A percentile compares a stretch with the other conserved stretches of the same genome.
phyloP scores from a whole-genome alignment of 2,113 vertebrate species.

The Hiodon alosoides region DNA sequence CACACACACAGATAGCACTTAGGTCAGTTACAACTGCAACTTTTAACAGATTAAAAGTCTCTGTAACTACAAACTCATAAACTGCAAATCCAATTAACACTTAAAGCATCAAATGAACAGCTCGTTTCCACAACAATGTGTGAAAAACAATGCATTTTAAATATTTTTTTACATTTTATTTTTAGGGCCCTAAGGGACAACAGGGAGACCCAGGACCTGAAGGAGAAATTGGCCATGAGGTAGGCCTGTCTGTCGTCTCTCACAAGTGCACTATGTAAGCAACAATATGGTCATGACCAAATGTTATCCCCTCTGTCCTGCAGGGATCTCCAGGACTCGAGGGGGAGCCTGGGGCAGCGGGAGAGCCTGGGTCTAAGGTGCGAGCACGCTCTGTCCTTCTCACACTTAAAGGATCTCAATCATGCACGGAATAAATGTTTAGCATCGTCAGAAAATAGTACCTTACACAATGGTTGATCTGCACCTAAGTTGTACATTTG shows the following conservation, averaged over 20 bases:
- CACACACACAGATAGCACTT: no score
- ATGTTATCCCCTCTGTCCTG: constrained; percentile 15
- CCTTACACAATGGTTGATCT: no score
- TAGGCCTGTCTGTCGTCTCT: constrained; percentile 43
- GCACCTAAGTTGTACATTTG: no score
- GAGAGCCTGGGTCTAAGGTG: constrained; percentile 84
- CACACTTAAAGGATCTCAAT: background rate
- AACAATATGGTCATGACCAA: constrained; percentile 15
- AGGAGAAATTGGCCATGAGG: constrained; percentile 84
- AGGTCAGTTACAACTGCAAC: no score
- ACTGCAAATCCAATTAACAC: no score
- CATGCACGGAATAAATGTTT: no score
- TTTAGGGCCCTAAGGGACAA: constrained; percentile 79
- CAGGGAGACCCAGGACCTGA: constrained; percentile 74
- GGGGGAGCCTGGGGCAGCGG: constrained; percentile 78
- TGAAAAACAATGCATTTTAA: background rate
- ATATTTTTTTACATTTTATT: constrained; percentile 41
- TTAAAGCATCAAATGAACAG: no score
- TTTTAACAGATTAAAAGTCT: no score
- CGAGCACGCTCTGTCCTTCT: constrained; percentile 16
- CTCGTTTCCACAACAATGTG: no score
- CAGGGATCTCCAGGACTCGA: constrained; percentile 82
- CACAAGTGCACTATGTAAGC: constrained; percentile 19
- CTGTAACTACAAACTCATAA: no score
- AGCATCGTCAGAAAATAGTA: no score